Conservation (phyloP, 2,797 vertebrate genomes). For the Hippoglossus hippoglossus region DNA sequence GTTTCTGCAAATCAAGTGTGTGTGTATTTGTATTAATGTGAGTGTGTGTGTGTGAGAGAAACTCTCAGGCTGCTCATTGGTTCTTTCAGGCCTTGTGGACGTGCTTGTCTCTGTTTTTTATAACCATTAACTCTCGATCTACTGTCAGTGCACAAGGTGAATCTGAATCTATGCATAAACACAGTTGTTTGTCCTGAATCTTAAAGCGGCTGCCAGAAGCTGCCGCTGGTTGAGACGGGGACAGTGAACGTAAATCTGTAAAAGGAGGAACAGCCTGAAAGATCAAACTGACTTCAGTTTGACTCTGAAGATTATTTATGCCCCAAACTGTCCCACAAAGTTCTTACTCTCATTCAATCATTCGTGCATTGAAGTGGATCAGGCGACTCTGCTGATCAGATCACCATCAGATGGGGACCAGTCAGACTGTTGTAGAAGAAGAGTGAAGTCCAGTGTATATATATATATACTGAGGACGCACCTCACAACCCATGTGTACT, state of each 20-base stretch:
- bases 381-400: neutral
- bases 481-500: constrained; percentile 28
- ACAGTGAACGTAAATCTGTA: neutral
- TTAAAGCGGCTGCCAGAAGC: neutral
- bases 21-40: too few relatives aligned
- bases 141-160: constrained; percentile 25
- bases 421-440: constrained; percentile 8
- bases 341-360: constrained; percentile 13
- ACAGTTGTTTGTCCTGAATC: neutral
- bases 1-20: neutral
- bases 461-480: constrained; percentile 21
- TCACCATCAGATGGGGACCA: constrained; percentile 10
- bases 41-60: neutral
- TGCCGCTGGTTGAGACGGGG: neutral
- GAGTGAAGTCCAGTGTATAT: constrained; percentile 15
- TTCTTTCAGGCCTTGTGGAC: constrained; percentile 12
- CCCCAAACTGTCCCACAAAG: constrained; percentile 3
- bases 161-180: constrained; percentile 39
- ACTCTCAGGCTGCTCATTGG: constrained; percentile 1
- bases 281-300: neutral
- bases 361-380: constrained; percentile 10
- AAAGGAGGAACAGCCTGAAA: neutral
- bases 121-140: constrained; percentile 9
- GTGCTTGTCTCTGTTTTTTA: neutral
- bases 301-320: neutral